A percentile compares a stretch with the other conserved stretches of the same genome.
phyloP scores from a whole-genome alignment of 2,113 vertebrate genomes.

The Nycticebus coucang region DNA sequence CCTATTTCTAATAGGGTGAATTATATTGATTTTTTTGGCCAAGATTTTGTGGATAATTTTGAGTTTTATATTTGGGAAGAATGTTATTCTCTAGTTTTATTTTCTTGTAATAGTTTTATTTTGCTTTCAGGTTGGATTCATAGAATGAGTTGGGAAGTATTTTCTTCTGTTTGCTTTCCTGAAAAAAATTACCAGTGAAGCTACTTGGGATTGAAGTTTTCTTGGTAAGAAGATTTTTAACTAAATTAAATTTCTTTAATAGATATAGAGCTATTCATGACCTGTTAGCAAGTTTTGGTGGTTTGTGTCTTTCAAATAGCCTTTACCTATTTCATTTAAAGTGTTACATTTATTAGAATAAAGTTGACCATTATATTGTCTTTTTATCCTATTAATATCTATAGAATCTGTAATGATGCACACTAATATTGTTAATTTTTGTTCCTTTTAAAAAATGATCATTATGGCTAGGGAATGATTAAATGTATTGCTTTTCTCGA shows the following conservation, averaged over 20 bases:
- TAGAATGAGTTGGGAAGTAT: background rate
- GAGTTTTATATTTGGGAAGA: background rate
- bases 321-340: background rate
- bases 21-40: background rate
- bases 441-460: background rate
- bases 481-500: background rate
- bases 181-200: background rate
- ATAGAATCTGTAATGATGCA: background rate
- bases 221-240: background rate
- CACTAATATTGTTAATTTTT: background rate
- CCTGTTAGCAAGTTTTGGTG: background rate
- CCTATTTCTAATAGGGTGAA: background rate
- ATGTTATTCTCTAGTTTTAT: background rate
- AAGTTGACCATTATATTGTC: background rate
- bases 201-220: background rate
- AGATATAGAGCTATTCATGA: background rate
- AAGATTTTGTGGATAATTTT: background rate
- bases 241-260: background rate
- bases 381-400: background rate
- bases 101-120: background rate
- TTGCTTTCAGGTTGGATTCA: background rate
- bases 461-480: background rate
- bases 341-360: background rate
- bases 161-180: background rate
- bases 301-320: background rate